Evolutionary conservation across 2,113 vertebrate species (phyloP).

Genomic region (Thymallus thymallus): DNA sequence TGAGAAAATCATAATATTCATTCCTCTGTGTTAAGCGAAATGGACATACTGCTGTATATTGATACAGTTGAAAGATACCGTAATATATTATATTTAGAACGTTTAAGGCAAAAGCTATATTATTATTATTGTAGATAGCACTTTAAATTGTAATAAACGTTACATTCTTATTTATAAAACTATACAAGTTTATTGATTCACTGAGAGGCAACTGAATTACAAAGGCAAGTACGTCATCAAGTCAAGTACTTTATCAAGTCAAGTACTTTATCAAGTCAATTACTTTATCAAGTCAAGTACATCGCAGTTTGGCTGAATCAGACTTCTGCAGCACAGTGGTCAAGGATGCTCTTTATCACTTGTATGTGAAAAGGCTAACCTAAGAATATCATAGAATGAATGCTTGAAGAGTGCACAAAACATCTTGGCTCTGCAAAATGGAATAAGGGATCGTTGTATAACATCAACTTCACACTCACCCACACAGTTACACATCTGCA

Average conservation of each 20-base stretch:
- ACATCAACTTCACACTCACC: constrained; percentile 45
- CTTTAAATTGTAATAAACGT: too few species aligned
- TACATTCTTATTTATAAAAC: too few species aligned
- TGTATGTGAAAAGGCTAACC: neutral
- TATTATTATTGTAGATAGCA: too few species aligned
- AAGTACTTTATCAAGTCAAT: neutral
- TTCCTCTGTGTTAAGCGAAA: neutral
- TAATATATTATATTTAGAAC: too few species aligned
- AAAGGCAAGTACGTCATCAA: too few species aligned
- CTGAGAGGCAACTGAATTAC: too few species aligned
- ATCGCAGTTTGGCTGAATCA: neutral
- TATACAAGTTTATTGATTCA: too few species aligned
- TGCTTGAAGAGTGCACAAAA: neutral
- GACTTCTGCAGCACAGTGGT: neutral
- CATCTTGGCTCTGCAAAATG: constrained; percentile 17
- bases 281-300: neutral
- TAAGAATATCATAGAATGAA: neutral
- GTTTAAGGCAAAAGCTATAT: too few species aligned
- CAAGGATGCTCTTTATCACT: neutral
- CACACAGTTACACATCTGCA: constrained; percentile 49
- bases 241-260: too few species aligned
- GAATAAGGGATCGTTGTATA: constrained; percentile 21
- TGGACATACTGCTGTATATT: neutral
- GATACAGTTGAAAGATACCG: too few species aligned
- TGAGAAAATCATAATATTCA: constrained; percentile 10